These are phyloP conservation scores for Trichogramma dendrolimi DNA, from an alignment of 2,888 invertebrate species.

Conservation along the genomic window DNA sequence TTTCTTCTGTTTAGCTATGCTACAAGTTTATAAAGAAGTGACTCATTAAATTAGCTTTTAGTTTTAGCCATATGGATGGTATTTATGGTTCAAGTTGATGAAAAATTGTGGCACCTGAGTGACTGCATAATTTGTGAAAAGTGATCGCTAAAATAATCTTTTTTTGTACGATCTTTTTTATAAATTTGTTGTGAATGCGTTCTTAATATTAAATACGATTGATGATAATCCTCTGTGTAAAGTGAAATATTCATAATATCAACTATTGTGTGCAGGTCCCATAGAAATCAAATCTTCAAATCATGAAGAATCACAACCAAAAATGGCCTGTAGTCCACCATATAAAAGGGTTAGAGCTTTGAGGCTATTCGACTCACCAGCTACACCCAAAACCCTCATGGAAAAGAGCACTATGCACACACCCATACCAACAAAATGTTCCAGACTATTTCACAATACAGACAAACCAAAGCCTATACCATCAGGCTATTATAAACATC, in stretches of 20 bases:
- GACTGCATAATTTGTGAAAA: neutral
- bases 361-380: constrained; percentile 78
- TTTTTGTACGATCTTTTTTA: constrained; percentile 11
- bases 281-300: constrained; percentile 17
- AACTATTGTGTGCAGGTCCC: constrained; percentile 12
- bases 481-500: constrained; percentile 40
- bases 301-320: constrained; percentile 32
- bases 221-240: constrained; percentile 1
- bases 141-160: constrained; percentile 7
- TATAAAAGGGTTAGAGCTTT: constrained; percentile 59
- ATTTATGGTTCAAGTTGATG: too few species aligned
- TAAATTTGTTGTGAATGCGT: neutral
- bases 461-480: constrained; percentile 54
- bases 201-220: neutral
- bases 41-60: too few species aligned
- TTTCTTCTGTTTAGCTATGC: too few species aligned
- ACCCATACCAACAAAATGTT: constrained; percentile 53
- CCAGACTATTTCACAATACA: constrained; percentile 39
- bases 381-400: constrained; percentile 78
- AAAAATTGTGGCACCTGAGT: too few species aligned
- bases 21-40: too few species aligned
- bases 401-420: constrained; percentile 66
- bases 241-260: neutral
- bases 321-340: constrained; percentile 57
- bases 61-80: too few species aligned